Evolutionary conservation across 2,113 vertebrate species (phyloP), one percentile per base, ranked within the genome.

Genomic region (Triplophysa siluroides): DNA sequence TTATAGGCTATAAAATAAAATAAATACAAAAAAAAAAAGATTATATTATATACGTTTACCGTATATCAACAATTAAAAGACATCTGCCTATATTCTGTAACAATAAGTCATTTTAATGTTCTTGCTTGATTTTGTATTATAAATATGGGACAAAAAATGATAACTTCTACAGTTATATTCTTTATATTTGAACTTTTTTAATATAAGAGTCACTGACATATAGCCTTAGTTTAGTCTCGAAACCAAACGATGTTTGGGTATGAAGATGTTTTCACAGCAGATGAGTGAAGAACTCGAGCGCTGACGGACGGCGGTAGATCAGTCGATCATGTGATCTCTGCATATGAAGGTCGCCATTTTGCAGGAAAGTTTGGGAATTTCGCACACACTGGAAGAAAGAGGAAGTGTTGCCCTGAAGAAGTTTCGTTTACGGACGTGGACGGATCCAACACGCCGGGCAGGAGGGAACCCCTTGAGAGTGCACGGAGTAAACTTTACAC

Each of bases 351-450:
- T 84, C 83, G 83, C 83, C 83, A 84, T 84, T 84, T 84, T 84
- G 75, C 75, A 94, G 84, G 92, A 94, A 94, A 94, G 92, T 94
- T 94, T 93, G 83, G 74, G 93, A 82, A 87, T 88, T 89, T 85
- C 16, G 74, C 82, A 47, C 52, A 72, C 75, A 74, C 70, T 78
- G 41, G 56, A 76, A 80, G 72, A 74, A 71, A 58, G 85, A 81
- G 79, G 83, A 83, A 67, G 71, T 72, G 33, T 54, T 47, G 71
- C 41, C 12, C 19, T 21, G 2, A 56, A 83, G 14, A 81, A 85
- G 80, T 78, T 85, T 84, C n/a, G 16, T 56, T 66, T 71, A 18
- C 61, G 52, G 76, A 78, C 74, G 61, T 21, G 47, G 24, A 68
- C 58, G 12, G 33, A 52, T 64, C 29, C 11, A 76, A 61, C 23